These are phyloP conservation scores for Hypotaenidia okinawae DNA, from an alignment of 2,797 vertebrate genomes.

Conservation along the genomic window DNA sequence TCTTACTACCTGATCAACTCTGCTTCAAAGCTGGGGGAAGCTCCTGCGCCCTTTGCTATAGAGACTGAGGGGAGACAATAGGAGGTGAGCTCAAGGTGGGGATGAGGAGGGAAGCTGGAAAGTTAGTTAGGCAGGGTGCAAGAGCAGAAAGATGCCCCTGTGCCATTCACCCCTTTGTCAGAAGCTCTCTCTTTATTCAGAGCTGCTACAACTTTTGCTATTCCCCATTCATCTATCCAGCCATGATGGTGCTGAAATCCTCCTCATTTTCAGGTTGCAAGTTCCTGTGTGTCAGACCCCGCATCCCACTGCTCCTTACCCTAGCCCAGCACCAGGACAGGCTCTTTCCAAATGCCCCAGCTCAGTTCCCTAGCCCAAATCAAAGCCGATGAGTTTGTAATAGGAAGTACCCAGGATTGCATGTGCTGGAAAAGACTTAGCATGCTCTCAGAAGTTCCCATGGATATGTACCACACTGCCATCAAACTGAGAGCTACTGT, in stretches of 20 bases:
- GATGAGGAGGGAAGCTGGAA: not conserved
- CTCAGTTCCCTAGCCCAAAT: not conserved
- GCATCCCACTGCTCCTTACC: not conserved
- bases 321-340: not conserved
- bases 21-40: not conserved
- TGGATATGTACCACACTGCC: accelerated
- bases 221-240: not conserved
- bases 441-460: accelerated
- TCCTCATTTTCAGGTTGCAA: not conserved
- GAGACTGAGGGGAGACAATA: not conserved
- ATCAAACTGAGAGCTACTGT: not conserved
- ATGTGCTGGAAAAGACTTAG: not conserved
- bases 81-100: not conserved
- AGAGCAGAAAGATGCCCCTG: not conserved
- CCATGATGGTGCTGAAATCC: not conserved
- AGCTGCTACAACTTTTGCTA: not conserved
- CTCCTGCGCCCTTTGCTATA: not conserved
- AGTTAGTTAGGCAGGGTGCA: not conserved
- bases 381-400: not conserved
- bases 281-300: accelerated
- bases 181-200: not conserved
- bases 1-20: not conserved
- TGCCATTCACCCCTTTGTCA: not conserved
- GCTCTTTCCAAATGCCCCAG: not conserved
- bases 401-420: not conserved